phyloP scores from a whole-genome alignment of 2,888 invertebrate species.

The Furcula furcula region DNA sequence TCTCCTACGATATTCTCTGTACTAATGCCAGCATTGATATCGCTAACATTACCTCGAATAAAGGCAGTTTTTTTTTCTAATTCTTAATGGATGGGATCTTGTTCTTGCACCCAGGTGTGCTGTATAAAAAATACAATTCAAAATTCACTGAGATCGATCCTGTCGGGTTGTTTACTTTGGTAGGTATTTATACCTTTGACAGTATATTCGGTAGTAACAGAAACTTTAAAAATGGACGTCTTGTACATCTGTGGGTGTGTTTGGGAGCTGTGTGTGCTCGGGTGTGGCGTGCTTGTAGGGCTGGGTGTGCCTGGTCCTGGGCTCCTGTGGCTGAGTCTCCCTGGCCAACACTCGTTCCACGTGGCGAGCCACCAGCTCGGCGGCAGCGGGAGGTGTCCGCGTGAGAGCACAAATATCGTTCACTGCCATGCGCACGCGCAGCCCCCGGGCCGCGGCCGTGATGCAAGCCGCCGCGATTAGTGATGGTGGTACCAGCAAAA shows the following conservation, averaged over 20 bases:
- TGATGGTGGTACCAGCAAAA: constrained; percentile 86
- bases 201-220: not conserved
- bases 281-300: constrained; percentile 54
- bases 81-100: constrained; percentile 37
- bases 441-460: constrained; percentile 85
- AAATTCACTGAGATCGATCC: constrained; percentile 53
- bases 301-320: constrained; percentile 49
- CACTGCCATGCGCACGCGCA: constrained; percentile 72
- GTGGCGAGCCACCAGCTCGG: constrained; percentile 80
- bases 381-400: constrained; percentile 69
- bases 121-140: constrained; percentile 53
- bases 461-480: constrained; percentile 87
- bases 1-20: constrained; percentile 41
- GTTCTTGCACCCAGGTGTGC: constrained; percentile 58
- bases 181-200: constrained; percentile 18
- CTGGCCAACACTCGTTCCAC: constrained; percentile 82
- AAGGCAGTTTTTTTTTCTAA: constrained; percentile 31
- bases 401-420: constrained; percentile 71
- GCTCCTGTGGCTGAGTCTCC: constrained; percentile 76
- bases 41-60: constrained; percentile 14
- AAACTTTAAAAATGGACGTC: constrained; percentile 80
- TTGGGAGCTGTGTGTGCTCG: constrained; percentile 70
- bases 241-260: constrained; percentile 85
- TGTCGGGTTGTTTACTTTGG: constrained; percentile 36
- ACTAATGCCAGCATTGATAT: constrained; percentile 24